Evolutionary conservation across 2,888 invertebrate species (phyloP), one percentile per base, ranked within the genome.

Genomic region (Pheosia tremula): DNA sequence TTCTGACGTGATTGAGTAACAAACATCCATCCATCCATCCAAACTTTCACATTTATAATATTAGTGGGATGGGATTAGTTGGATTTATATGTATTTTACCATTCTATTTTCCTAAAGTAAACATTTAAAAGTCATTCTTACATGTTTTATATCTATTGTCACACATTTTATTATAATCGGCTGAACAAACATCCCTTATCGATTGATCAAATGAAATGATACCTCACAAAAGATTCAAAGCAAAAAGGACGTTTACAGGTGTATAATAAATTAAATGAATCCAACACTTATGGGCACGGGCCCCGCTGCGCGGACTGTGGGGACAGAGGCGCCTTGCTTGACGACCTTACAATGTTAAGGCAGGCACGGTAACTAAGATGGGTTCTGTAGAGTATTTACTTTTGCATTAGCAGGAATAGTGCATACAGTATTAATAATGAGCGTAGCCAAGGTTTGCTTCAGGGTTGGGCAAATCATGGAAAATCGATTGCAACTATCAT

Each of bases 181-280:
- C 58, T 59, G 57, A 50, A 58, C 38, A 58, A 56, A 52, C 52
- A 56, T 41, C 38, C 41, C 56, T 41, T 56, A 56, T n/a, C 39
- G 5, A n/a, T 36, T 36, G 10, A 56, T 50, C 38, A 10, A 58
- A 41, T 58, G 61, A 58, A 45, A 63, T 57, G 47, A 68, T 62
- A 57, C 41, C 49, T 59, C 65, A 71, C 60, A 75, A 74, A 61
- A 71, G 61, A 62, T 64, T 67, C 64, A 47, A 61, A 64, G 67
- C 69, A 66, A 74, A 77, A 77, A 76, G 77, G 75, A 83, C 80
- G 81, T 86, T 86, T 80, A 85, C 79, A 81, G 80, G 78, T 82
- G 78, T 77, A 75, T 79, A 82, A 90, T 91, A 91, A 90, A 91
- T 91, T 88, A 84, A 78, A 74, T 79, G 80, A 85, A 85, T 83